Conservation (phyloP, 2,797 vertebrate genomes). For the Myotis myotis region DNA sequence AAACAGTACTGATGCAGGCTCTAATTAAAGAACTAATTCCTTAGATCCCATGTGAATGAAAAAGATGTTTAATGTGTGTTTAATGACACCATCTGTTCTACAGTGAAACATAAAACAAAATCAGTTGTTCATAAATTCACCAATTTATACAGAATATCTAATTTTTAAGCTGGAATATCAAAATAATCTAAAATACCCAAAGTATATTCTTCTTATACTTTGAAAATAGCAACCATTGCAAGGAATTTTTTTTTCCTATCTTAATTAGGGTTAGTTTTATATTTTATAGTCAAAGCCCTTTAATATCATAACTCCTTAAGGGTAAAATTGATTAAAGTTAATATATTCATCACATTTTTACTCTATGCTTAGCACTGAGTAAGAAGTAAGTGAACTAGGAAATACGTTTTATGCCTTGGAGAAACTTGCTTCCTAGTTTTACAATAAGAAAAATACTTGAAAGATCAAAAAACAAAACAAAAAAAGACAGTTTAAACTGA, state of each 20-base stretch:
- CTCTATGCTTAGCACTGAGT: constrained; percentile 19
- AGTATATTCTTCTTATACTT: constrained; percentile 12
- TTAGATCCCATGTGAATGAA: constrained; percentile 66
- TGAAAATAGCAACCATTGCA: not conserved
- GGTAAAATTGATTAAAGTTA: constrained; percentile 55
- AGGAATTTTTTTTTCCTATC: not conserved
- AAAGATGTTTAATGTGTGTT: constrained; percentile 70
- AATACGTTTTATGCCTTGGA: constrained; percentile 33
- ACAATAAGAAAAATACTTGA: constrained; percentile 43
- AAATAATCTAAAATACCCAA: constrained; percentile 40
- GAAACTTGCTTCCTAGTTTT: constrained; percentile 29
- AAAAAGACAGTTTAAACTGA: not conserved
- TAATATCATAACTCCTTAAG: constrained; percentile 27
- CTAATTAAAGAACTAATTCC: constrained; percentile 69
- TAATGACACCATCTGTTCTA: constrained; percentile 73
- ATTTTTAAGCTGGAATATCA: constrained; percentile 56
- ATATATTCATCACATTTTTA: constrained; percentile 46
- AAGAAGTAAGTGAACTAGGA: constrained; percentile 57
- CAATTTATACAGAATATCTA: constrained; percentile 24
- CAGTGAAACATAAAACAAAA: constrained; percentile 60
- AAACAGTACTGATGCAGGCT: constrained; percentile 39
- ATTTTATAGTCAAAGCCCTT: not conserved
- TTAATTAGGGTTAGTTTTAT: constrained; percentile 57
- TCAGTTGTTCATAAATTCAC: constrained; percentile 70
- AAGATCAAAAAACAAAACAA: not conserved